Conservation (phyloP, 2,797 vertebrate genomes). For the Oreochromis grahami region DNA sequence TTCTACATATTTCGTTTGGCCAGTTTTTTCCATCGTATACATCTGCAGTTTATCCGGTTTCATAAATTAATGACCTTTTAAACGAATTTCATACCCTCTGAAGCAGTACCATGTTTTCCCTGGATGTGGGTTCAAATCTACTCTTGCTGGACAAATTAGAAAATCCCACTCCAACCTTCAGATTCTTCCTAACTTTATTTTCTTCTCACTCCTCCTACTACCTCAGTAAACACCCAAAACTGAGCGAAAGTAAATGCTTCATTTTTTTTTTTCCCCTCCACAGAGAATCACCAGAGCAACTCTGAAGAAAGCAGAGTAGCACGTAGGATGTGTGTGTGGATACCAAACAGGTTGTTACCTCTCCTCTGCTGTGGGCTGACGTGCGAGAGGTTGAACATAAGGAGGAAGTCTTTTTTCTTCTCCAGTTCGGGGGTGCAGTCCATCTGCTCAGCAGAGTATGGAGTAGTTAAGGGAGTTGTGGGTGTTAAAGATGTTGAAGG, state of each 20-base stretch:
- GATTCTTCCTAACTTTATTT: slow-evolving; percentile 10
- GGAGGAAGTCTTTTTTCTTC: slow-evolving; percentile 90
- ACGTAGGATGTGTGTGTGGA: slow-evolving; percentile 12
- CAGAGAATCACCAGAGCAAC: slow-evolving; percentile 3
- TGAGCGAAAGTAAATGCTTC: not conserved
- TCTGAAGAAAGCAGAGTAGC: not conserved
- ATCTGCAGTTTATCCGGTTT: not conserved
- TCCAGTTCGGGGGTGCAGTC: slow-evolving; percentile 85
- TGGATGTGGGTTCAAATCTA: not conserved
- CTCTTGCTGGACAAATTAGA: not conserved
- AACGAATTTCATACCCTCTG: not conserved
- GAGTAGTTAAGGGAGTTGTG: slow-evolving; percentile 78
- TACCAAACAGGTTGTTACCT: slow-evolving; percentile 71
- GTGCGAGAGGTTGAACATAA: slow-evolving; percentile 85
- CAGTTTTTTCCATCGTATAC: not conserved
- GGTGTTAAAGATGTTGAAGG: slow-evolving; percentile 51
- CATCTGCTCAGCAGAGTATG: slow-evolving; percentile 87
- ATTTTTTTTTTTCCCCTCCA: not conserved
- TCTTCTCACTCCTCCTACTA: slow-evolving; percentile 23
- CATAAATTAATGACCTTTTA: not conserved
- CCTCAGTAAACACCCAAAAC: slow-evolving; percentile 1
- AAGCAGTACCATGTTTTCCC: not conserved
- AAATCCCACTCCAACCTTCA: not conserved
- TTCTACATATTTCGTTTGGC: not conserved
- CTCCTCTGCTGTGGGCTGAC: slow-evolving; percentile 85